A percentile compares a stretch with the other conserved stretches of the same genome.
Conservation (phyloP, 2,797 vertebrate genomes). For the Melanotaenia maccullochi region DNA sequence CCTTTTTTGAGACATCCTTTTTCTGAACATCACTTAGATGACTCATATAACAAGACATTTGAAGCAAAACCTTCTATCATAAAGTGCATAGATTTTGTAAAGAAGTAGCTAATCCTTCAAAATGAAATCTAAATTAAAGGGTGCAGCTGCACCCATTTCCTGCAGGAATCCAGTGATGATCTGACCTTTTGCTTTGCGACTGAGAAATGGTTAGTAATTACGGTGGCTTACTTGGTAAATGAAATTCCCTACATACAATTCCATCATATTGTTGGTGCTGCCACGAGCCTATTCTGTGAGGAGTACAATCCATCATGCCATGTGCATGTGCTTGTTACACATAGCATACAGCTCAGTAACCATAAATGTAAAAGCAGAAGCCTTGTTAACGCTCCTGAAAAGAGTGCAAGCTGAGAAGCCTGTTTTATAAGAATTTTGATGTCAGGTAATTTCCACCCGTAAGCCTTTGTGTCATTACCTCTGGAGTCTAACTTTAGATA, state of each 20-base stretch:
- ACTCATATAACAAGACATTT: background rate
- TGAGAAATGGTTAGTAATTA: constrained; percentile 59
- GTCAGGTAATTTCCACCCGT: background rate
- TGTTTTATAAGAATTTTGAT: constrained; percentile 16
- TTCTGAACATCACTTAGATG: background rate
- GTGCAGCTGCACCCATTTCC: constrained; percentile 24
- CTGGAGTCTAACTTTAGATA: background rate
- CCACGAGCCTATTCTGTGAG: constrained; percentile 26
- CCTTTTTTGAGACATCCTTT: background rate
- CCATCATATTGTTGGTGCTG: constrained; percentile 23
- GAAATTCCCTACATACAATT: constrained; percentile 47
- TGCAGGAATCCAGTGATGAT: constrained; percentile 3
- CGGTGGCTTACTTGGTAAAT: constrained; percentile 40
- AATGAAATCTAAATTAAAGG: constrained; percentile 44
- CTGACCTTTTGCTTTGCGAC: constrained; percentile 61
- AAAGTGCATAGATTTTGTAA: constrained; percentile 2
- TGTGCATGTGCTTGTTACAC: constrained; percentile 49
- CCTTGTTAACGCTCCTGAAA: constrained; percentile 28
- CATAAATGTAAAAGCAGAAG: constrained; percentile 23
- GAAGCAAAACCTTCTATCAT: background rate
- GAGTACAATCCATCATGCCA: constrained; percentile 61
- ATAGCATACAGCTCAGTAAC: constrained; percentile 44
- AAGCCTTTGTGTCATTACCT: background rate
- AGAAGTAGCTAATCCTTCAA: constrained; percentile 9
- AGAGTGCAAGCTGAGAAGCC: constrained; percentile 25